Evolutionary conservation across 2,797 vertebrate genomes (phyloP).

Genomic region (Phoeniculus purpureus): DNA sequence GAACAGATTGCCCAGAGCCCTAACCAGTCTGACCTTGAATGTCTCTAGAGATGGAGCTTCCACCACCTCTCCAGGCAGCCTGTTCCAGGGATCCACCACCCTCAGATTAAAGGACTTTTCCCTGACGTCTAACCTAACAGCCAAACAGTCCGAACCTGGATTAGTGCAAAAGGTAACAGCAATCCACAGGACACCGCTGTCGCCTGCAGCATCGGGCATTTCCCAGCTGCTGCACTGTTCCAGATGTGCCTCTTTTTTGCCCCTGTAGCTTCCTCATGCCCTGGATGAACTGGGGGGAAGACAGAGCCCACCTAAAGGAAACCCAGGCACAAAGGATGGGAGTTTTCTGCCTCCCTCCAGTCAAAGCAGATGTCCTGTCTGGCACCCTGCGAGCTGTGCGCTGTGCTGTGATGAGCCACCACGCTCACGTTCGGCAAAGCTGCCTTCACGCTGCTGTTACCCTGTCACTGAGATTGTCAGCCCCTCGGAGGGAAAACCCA

Average conservation of each 20-base stretch:
- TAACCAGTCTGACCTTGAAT: no score
- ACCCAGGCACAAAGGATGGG: not conserved
- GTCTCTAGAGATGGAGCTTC: no score
- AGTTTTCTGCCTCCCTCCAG: not conserved
- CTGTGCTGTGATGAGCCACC: not conserved
- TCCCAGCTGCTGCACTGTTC: not conserved
- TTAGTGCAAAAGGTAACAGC: constrained; percentile 39
- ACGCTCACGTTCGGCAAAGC: not conserved
- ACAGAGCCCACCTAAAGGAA: not conserved
- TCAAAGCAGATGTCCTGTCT: not conserved
- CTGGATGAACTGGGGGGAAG: not conserved
- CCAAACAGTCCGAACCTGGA: constrained; percentile 17
- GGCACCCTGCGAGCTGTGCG: fast-evolving
- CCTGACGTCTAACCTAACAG: not conserved
- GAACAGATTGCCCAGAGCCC: no score
- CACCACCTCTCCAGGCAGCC: no score
- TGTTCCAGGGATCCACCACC: no score
- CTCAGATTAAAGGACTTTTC: no score
- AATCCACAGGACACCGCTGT: not conserved
- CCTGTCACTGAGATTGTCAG: not conserved
- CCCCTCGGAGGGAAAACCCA: not conserved
- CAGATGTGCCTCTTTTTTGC: not conserved
- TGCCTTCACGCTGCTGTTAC: not conserved
- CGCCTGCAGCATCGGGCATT: not conserved
- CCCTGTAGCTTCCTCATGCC: not conserved